Conservation (phyloP, 2,888 invertebrate species). For the Omphaloscelis lunosa region DNA sequence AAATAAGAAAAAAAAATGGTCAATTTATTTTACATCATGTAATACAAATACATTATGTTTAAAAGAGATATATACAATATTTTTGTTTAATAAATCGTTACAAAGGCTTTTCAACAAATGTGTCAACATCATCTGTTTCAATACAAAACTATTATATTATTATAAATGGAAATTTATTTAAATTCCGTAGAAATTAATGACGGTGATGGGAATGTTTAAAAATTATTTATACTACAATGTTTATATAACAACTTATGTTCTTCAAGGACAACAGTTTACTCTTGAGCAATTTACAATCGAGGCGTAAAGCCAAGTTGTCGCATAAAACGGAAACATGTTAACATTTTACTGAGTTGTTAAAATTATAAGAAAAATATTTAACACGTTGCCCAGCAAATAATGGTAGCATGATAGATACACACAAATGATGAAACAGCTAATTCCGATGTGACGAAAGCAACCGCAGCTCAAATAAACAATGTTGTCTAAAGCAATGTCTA, state of each 20-base stretch:
- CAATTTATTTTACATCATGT: not conserved
- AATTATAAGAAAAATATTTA: slow-evolving; percentile 17
- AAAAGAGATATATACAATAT: not conserved
- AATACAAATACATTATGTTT: not conserved
- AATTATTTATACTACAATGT: slow-evolving; percentile 46
- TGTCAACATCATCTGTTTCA: slow-evolving; percentile 46
- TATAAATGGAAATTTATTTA: slow-evolving; percentile 57
- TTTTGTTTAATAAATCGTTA: slow-evolving; percentile 34
- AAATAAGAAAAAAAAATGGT: not conserved
- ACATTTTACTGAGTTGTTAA: slow-evolving; percentile 24
- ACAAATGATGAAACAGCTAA: slow-evolving; percentile 51
- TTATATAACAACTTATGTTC: slow-evolving; percentile 59
- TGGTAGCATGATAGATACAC: slow-evolving; percentile 25
- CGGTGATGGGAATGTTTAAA: slow-evolving; percentile 31
- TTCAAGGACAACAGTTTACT: slow-evolving; percentile 56
- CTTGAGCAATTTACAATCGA: slow-evolving; percentile 27
- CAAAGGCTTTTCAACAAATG: slow-evolving; percentile 45
- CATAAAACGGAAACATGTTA: slow-evolving; percentile 34
- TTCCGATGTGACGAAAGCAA: slow-evolving; percentile 45
- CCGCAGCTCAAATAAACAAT: slow-evolving; percentile 42
- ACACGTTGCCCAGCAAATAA: slow-evolving; percentile 20
- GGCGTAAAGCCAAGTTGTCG: slow-evolving; percentile 21
- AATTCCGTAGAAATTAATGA: slow-evolving; percentile 45
- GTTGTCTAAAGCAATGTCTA: slow-evolving; percentile 46
- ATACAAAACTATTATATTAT: slow-evolving; percentile 41